A percentile compares a stretch with the other conserved stretches of the same genome.
These are phyloP conservation scores for Metallyticus violacea DNA, from an alignment of 2,888 invertebrate genomes.

Conservation along the genomic window DNA sequence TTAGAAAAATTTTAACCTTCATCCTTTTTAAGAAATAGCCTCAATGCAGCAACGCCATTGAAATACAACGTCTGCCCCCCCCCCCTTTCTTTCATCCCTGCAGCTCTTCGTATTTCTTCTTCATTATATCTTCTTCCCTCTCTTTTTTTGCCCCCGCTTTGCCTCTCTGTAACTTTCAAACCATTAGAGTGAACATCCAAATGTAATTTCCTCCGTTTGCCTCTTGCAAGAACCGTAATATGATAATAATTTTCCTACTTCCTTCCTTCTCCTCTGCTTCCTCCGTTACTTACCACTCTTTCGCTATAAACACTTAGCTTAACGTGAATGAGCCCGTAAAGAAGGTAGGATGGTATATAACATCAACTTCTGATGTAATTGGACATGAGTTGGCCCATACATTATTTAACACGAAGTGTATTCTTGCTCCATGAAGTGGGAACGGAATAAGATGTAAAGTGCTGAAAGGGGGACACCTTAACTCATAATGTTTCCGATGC, in stretches of 20 bases:
- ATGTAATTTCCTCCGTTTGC: constrained; percentile 19
- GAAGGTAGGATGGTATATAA: neutral
- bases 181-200: constrained; percentile 24
- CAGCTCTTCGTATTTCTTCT: constrained; percentile 16
- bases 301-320: neutral
- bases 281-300: too few species aligned
- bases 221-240: constrained; percentile 13
- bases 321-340: neutral
- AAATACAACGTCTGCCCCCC: constrained; percentile 3
- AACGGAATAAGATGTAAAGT: neutral
- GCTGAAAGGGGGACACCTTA: neutral
- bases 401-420: neutral
- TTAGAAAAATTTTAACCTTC: constrained; percentile 8
- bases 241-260: constrained; percentile 17
- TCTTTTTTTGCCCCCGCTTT: neutral
- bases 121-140: neutral
- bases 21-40: constrained; percentile 17
- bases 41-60: constrained; percentile 24
- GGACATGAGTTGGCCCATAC: neutral
- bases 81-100: neutral
- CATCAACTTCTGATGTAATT: neutral
- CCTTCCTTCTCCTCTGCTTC: neutral
- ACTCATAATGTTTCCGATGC: neutral
- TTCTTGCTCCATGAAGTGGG: neutral
- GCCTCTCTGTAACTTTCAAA: neutral